phyloP scores from a whole-genome alignment of 2,113 vertebrate species.

The Caranx ignobilis region DNA sequence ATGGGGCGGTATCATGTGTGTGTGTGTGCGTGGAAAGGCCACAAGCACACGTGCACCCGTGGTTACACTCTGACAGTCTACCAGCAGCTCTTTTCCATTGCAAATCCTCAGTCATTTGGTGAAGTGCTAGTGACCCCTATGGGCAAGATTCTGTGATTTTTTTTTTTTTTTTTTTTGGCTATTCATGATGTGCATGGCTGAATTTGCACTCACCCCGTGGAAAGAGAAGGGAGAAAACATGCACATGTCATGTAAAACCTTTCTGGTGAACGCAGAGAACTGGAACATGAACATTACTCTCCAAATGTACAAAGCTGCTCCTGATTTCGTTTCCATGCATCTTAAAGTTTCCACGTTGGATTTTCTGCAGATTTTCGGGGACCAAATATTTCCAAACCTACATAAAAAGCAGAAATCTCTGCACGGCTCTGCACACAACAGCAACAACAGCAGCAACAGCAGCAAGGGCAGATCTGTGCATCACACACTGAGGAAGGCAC shows the following conservation, averaged over 20 bases:
- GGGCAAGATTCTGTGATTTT: conserved; percentile 84
- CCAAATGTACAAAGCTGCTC: not conserved
- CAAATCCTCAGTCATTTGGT: conserved; percentile 85
- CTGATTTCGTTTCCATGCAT: not conserved
- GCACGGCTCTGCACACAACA: too few species aligned
- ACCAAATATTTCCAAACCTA: too few species aligned
- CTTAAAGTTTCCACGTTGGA: not conserved
- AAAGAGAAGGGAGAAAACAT: not conserved
- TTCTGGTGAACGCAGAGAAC: not conserved
- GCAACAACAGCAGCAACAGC: not conserved
- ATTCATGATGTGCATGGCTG: conserved; percentile 67
- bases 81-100: conserved; percentile 72
- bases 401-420: too few species aligned
- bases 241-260: conserved; percentile 34
- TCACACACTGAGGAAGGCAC: not conserved
- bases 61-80: conserved; percentile 48
- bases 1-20: conserved; percentile 43
- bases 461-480: too few species aligned
- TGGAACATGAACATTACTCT: not conserved
- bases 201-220: conserved; percentile 23
- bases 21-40: conserved; percentile 30
- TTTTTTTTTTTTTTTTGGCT: conserved; percentile 31
- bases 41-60: conserved; percentile 52
- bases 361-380: not conserved
- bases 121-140: conserved; percentile 99